Evolutionary conservation across 2,113 vertebrate genomes (phyloP), one percentile per base, ranked within the genome.

Genomic region (Falcunculus frontatus): DNA sequence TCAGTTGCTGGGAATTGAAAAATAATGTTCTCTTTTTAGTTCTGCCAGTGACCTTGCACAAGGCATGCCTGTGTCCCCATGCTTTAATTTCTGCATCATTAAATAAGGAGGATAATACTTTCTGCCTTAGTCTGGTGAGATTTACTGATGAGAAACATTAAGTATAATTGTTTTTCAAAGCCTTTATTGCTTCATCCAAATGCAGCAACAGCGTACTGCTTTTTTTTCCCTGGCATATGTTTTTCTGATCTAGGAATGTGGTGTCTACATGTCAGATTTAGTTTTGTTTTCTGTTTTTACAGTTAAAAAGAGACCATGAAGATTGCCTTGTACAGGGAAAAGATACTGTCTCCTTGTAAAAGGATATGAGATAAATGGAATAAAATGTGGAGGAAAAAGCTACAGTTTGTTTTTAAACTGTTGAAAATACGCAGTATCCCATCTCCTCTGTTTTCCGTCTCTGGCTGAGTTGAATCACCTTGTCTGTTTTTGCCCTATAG

Each of bases 81-180:
- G 60, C 64, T 84, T 93, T 94, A 85, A 90, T 94, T 90, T 94
- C 88, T 93, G 79, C 88, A 77, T 88, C 92, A 80, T 96, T 96
- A 88, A 95, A 64, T 84, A 72, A 91, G 52, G 60, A 93, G 80
- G 69, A 84, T 60, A 62, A 72, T 81, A 60, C 41, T 91, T 91
- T 39, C 74, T 84, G 35, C 77, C 37, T 57, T 68, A 56, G 56
- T 63, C 84, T 92, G 42, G 41, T 94, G 84, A 89, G 89, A 79
- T 87, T 84, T 93, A 65, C 85, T 87, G 68, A 74, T 87, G 64
- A 89, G 68, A 84, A 94, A 56, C 75, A 29, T 47, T 68, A 86
- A 55, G 47, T 60, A 21, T 89, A 92, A 88, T 90, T 81, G 83
- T 81, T 96, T 88, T 75, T 90, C 86, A 87, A 89, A 89, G 52